phyloP scores from a whole-genome alignment of 30 jellyfish, hydroid and myxozoan genomes.

The Hydra vulgaris region DNA sequence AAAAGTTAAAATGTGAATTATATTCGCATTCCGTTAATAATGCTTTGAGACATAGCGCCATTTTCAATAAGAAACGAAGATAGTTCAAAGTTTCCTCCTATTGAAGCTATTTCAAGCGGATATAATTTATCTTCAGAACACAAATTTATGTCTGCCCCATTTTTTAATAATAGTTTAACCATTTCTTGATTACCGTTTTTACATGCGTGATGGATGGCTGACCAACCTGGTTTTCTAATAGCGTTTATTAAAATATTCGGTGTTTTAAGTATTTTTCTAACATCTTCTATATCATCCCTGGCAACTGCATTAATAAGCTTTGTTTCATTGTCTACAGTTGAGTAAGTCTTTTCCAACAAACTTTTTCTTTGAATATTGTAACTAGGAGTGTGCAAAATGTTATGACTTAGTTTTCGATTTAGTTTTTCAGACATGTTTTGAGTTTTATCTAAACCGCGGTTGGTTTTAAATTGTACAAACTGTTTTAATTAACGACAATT shows the following conservation, averaged over 20 bases:
- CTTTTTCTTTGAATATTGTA: neutral
- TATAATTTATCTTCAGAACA: neutral
- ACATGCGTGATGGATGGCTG: constrained; percentile 31
- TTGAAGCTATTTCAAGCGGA: neutral
- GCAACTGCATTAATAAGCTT: constrained; percentile 11
- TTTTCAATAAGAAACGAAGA: neutral
- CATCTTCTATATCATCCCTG: constrained; percentile 6
- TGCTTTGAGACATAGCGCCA: neutral
- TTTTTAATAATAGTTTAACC: constrained; percentile 1
- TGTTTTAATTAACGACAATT: too few species aligned
- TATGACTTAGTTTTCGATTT: neutral
- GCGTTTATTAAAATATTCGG: neutral
- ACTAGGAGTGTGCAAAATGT: neutral
- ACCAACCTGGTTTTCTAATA: neutral
- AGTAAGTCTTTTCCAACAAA: neutral
- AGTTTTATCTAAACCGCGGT: too few species aligned
- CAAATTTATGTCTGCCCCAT: constrained; percentile 31
- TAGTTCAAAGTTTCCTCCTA: neutral
- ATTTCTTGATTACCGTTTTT: constrained; percentile 16
- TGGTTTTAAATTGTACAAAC: too few species aligned
- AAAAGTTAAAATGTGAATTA: too few species aligned
- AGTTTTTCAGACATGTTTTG: too few species aligned
- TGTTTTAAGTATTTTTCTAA: neutral
- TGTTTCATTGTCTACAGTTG: neutral
- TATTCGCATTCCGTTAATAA: neutral